Evolutionary conservation across 2,113 vertebrate species (phyloP), one percentile per base, ranked within the genome.

Genomic region (Globicephala melas): DNA sequence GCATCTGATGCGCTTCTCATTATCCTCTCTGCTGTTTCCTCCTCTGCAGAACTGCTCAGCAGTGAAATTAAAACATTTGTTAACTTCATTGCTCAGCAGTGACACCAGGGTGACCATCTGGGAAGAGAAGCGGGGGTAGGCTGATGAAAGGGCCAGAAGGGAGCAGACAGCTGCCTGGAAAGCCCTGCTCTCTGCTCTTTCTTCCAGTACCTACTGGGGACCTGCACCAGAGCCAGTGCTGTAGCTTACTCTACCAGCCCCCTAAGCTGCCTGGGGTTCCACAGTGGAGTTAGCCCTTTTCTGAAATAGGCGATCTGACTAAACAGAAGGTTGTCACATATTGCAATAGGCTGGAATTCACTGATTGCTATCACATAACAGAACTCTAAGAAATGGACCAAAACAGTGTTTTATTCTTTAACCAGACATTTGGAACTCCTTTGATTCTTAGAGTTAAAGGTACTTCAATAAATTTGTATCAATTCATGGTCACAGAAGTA

Each of bases 31-130:
- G 74, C 96, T 84, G 53, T 96, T 76, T 96, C 76, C 84, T 92
- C 85, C 81, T 97, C 88, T 82, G 94, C 87, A 90, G 92, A 98
- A 97, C 97, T 96, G 93, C 83, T 98, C 97, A 97, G 97, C 97
- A 60, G 97, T 98, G 97, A 98, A 98, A 98, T 98, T 96, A 97
- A 97, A 98, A 97, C 98, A 98, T 97, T 97, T 98, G 98, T 98
- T 98, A 97, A 97, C 98, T 97, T 95, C 96, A 47, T 10, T 89
- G 98, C 98, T 97, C 95, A 94, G 96, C 93, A 91, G 98, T 94
- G 96, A 93, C 26, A 65, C 96, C 55, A 93, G 76, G 95, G 89
- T 94, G 94, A 92, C 97, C 98, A 98, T 97, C 97, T 97, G 98
- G 97, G 97, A 91, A 96, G 89, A 95, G 70, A 79, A 84, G 68